phyloP scores from a whole-genome alignment of 1,140 invertebrate genomes.

The Temnothorax curvispinosus region DNA sequence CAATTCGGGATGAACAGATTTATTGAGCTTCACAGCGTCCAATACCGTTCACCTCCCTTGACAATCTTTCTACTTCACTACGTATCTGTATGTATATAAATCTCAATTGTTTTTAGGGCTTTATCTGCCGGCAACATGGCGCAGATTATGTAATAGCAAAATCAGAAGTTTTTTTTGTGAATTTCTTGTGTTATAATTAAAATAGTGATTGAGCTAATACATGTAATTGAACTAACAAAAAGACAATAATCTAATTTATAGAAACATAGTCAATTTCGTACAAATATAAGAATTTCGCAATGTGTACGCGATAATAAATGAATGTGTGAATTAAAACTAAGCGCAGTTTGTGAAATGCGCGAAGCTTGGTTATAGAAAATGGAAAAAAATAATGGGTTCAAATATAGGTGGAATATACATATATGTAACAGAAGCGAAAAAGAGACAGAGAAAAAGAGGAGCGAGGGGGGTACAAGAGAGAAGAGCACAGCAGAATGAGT shows the following conservation, averaged over 20 bases:
- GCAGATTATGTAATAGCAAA: slow-evolving; percentile 7
- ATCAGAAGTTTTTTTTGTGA: neutral
- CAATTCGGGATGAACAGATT: slow-evolving; percentile 81
- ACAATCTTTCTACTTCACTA: slow-evolving; percentile 65
- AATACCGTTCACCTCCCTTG: slow-evolving; percentile 62
- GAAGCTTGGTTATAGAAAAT: slow-evolving; percentile 41
- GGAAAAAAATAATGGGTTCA: slow-evolving; percentile 10
- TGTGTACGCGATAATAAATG: slow-evolving; percentile 38
- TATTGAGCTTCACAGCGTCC: slow-evolving; percentile 73
- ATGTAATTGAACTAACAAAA: neutral
- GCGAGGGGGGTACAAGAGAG: slow-evolving; percentile 53
- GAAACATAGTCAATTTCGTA: slow-evolving; percentile 35
- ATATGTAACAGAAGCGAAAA: neutral
- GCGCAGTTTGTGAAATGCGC: slow-evolving; percentile 57
- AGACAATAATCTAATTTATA: slow-evolving; percentile 56
- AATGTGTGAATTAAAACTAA: slow-evolving; percentile 52
- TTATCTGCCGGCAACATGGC: neutral
- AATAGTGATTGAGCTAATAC: neutral
- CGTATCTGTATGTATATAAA: slow-evolving; percentile 9
- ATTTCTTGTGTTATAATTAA: neutral
- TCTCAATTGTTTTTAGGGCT: slow-evolving; percentile 32
- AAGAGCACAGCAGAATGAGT: slow-evolving; percentile 74
- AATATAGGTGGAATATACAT: slow-evolving; percentile 30
- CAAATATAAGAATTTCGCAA: slow-evolving; percentile 38
- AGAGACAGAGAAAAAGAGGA: slow-evolving; percentile 8